These are phyloP conservation scores for Oegoconia quadripuncta DNA, from an alignment of 2,888 invertebrate species.

Conservation along the genomic window DNA sequence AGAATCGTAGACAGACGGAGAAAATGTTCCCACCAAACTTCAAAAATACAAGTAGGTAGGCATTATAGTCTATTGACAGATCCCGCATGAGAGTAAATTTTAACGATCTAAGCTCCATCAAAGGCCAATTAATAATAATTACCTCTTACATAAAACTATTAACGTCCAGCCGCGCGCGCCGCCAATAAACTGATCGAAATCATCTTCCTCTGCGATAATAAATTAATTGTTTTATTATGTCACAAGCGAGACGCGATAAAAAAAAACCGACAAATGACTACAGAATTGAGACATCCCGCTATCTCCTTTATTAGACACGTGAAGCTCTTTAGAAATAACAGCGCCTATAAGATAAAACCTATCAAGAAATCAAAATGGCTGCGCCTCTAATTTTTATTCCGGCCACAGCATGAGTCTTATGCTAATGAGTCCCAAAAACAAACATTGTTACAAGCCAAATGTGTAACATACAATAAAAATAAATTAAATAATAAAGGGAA, in stretches of 20 bases:
- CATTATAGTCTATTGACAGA: slow-evolving; percentile 26
- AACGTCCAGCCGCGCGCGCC: slow-evolving; percentile 62
- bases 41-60: background rate
- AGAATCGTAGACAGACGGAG: too few relatives aligned
- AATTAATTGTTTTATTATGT: slow-evolving; percentile 78
- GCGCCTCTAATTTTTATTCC: slow-evolving; percentile 48
- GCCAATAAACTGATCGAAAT: slow-evolving; percentile 68
- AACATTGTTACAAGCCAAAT: slow-evolving; percentile 77
- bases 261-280: slow-evolving; percentile 70
- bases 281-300: slow-evolving; percentile 75
- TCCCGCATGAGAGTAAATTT: slow-evolving; percentile 55
- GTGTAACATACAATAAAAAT: slow-evolving; percentile 78
- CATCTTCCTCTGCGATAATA: slow-evolving; percentile 62
- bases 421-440: slow-evolving; percentile 77
- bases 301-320: slow-evolving; percentile 67
- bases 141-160: slow-evolving; percentile 70
- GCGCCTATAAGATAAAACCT: slow-evolving; percentile 61
- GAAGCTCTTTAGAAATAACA: slow-evolving; percentile 50
- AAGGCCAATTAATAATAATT: slow-evolving; percentile 73
- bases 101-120: slow-evolving; percentile 55
- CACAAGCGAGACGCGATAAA: slow-evolving; percentile 64
- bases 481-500: slow-evolving; percentile 79
- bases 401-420: slow-evolving; percentile 68
- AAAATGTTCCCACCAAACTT: background rate
- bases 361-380: slow-evolving; percentile 64